phyloP scores from a whole-genome alignment of 2,113 vertebrate genomes.

The Speoplatyrhinus poulsoni region DNA sequence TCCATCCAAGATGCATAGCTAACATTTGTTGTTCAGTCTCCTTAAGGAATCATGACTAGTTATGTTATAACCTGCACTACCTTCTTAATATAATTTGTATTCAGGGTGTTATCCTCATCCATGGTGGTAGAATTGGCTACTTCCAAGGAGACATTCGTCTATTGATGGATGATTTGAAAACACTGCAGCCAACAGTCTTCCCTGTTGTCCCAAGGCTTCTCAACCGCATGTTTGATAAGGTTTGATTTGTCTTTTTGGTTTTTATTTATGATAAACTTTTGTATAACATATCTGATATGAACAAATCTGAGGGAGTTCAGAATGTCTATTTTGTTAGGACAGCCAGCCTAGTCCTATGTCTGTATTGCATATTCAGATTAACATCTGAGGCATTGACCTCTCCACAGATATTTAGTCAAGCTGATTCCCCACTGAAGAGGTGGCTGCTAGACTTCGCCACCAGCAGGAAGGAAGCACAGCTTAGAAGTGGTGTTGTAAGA shows the following conservation, averaged over 20 bases:
- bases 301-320: not conserved
- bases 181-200: conserved; percentile 89
- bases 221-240: conserved; percentile 98
- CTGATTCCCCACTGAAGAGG: conserved; percentile 87
- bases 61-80: not conserved
- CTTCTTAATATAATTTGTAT: not conserved
- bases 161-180: conserved; percentile 97
- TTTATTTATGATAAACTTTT: too few species aligned
- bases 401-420: conserved; percentile 89
- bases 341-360: not conserved
- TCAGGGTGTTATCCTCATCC: conserved; percentile 86
- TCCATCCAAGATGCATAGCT: too few species aligned
- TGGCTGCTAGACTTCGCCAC: conserved; percentile 94
- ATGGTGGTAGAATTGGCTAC: conserved; percentile 92
- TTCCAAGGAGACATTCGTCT: conserved; percentile 97
- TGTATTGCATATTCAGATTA: not conserved
- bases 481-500: conserved; percentile 88
- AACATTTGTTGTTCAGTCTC: not conserved
- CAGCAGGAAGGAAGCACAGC: conserved; percentile 91
- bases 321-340: not conserved
- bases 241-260: conserved; percentile 59
- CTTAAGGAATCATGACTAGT: not conserved
- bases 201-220: conserved; percentile 94
- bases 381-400: not conserved
- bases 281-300: not conserved